Conservation (phyloP, 2,888 invertebrate genomes). For the Acheta domesticus region DNA sequence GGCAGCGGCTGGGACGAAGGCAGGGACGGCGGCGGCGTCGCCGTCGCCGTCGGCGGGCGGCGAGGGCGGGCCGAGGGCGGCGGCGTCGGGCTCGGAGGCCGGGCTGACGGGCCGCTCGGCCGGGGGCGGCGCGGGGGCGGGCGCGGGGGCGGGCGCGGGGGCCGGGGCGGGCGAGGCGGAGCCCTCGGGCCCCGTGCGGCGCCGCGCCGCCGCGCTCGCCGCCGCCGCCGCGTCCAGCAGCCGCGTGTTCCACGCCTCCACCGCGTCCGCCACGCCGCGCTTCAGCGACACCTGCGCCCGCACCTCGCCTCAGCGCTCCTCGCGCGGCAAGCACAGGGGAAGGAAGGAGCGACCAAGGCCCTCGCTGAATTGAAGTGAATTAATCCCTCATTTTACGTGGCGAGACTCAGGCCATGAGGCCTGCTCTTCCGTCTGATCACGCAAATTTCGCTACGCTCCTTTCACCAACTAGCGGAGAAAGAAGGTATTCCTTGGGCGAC, state of each 20-base stretch:
- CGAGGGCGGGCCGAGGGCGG: neutral
- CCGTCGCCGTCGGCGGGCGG: constrained; percentile 33
- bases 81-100: neutral
- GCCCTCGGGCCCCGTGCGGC: constrained; percentile 50
- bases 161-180: constrained; percentile 61
- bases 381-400: too few relatives aligned
- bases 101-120: constrained; percentile 1
- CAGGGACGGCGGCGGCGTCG: neutral
- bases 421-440: too few relatives aligned
- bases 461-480: too few relatives aligned
- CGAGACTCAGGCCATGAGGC: too few relatives aligned
- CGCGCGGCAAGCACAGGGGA: too few relatives aligned
- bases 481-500: too few relatives aligned
- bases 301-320: too few relatives aligned
- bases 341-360: too few relatives aligned
- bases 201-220: constrained; percentile 61
- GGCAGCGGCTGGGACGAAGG: neutral
- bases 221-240: constrained; percentile 56
- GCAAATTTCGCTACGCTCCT: too few relatives aligned
- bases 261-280: constrained; percentile 64
- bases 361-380: too few relatives aligned
- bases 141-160: constrained; percentile 68
- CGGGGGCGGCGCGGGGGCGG: constrained; percentile 61
- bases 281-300: constrained; percentile 48
- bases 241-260: constrained; percentile 66